phyloP scores from a whole-genome alignment of 2,888 invertebrate species.

The Theodoxus fluviatilis region DNA sequence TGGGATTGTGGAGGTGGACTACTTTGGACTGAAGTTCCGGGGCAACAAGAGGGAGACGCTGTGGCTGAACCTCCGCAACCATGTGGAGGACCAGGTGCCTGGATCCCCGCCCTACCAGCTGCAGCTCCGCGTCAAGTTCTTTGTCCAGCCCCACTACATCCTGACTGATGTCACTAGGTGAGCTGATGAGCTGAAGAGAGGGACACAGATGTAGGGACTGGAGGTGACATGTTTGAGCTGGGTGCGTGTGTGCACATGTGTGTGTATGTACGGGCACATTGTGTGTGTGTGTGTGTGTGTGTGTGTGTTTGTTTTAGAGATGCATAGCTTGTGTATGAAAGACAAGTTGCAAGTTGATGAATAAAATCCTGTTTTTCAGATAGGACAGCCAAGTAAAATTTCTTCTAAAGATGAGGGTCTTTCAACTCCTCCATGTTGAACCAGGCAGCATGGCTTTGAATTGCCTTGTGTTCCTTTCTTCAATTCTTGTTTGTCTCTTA shows the following conservation, averaged over 20 bases:
- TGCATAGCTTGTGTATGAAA: too few relatives aligned
- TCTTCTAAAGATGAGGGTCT: too few relatives aligned
- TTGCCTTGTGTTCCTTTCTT: too few relatives aligned
- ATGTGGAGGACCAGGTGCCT: slow-evolving; percentile 72
- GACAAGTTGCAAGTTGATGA: too few relatives aligned
- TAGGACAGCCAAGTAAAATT: too few relatives aligned
- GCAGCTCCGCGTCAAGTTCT: slow-evolving; percentile 83
- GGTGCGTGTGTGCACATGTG: neutral
- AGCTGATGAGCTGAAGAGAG: slow-evolving; percentile 27
- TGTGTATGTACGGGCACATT: neutral
- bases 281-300: neutral
- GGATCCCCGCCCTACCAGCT: slow-evolving; percentile 75
- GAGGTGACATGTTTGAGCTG: neutral
- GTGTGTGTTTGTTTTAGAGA: neutral
- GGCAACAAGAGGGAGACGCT: slow-evolving; percentile 77
- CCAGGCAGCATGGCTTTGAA: too few relatives aligned
- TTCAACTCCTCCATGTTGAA: too few relatives aligned
- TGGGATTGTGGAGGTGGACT: slow-evolving; percentile 78
- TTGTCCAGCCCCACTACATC: slow-evolving; percentile 87
- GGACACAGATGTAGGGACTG: neutral
- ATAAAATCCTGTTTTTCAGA: too few relatives aligned
- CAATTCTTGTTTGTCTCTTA: too few relatives aligned
- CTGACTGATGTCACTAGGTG: slow-evolving; percentile 84
- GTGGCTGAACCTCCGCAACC: slow-evolving; percentile 87
- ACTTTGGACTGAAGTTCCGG: slow-evolving; percentile 82